Conservation (phyloP, 2,888 invertebrate species). For the Saturnia japonica region DNA sequence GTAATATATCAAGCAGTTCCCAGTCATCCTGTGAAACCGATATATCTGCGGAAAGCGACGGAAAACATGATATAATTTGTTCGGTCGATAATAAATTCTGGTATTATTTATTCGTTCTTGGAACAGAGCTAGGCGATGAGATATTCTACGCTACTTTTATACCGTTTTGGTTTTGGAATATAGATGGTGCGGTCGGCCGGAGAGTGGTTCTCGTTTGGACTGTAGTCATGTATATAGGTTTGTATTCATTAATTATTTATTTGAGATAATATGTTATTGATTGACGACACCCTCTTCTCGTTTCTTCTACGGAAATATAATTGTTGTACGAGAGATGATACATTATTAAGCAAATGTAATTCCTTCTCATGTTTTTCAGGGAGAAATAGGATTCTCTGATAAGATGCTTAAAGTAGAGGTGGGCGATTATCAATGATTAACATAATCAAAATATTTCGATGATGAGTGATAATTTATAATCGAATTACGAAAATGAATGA, state of each 20-base stretch:
- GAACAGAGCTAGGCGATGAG: slow-evolving; percentile 94
- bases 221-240: slow-evolving; percentile 92
- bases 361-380: no score
- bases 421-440: no score
- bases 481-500: no score
- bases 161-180: slow-evolving; percentile 97
- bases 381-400: no score
- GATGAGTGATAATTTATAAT: no score
- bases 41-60: slow-evolving; percentile 57
- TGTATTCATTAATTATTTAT: slow-evolving; percentile 34
- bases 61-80: slow-evolving; percentile 67
- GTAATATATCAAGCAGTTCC: slow-evolving; percentile 67
- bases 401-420: no score
- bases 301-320: background rate
- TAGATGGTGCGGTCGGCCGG: slow-evolving; percentile 93
- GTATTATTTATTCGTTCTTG: slow-evolving; percentile 92
- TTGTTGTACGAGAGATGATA: background rate
- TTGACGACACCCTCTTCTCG: no score
- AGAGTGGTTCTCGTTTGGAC: slow-evolving; percentile 92
- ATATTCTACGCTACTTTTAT: slow-evolving; percentile 95
- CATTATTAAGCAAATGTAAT: background rate
- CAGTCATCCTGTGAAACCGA: slow-evolving; percentile 70
- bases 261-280: background rate
- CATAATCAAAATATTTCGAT: no score
- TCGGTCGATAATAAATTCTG: slow-evolving; percentile 88